Conservation (phyloP, 2,888 invertebrate species). For the Eumerus sabulonum region DNA sequence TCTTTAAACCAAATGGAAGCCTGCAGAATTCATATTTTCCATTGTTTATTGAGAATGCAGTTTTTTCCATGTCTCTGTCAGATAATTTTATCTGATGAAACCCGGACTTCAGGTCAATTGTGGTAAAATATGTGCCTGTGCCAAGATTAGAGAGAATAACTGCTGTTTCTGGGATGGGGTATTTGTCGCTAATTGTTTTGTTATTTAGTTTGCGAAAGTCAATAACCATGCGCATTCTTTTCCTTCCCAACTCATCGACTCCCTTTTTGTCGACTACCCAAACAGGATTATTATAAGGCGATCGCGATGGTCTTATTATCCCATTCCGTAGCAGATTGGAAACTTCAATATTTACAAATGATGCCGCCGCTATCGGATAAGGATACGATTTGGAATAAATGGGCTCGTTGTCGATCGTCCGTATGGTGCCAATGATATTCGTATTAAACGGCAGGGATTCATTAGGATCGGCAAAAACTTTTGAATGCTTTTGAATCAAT, state of each 20-base stretch:
- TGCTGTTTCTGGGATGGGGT: conserved; percentile 52
- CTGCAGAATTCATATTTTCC: conserved; percentile 36
- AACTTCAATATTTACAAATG: conserved; percentile 43
- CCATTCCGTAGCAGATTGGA: conserved; percentile 13
- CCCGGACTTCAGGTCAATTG: conserved; percentile 60
- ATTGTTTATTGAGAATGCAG: conserved; percentile 44
- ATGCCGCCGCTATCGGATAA: conserved; percentile 29
- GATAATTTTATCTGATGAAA: conserved; percentile 54
- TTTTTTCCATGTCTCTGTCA: conserved; percentile 59
- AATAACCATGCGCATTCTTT: conserved; percentile 34
- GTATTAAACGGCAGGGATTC: conserved; percentile 33
- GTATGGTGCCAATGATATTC: conserved; percentile 38
- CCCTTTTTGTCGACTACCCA: conserved; percentile 53
- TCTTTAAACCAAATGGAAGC: conserved; percentile 37
- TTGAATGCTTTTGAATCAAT: background rate
- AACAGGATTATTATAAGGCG: conserved; percentile 43
- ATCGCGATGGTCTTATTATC: conserved; percentile 32
- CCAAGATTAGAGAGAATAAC: conserved; percentile 52
- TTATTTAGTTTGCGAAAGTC: conserved; percentile 37
- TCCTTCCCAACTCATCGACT: conserved; percentile 12
- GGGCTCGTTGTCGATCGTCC: conserved; percentile 32
- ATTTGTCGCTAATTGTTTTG: conserved; percentile 64
- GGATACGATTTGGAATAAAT: conserved; percentile 50
- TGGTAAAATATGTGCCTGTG: conserved; percentile 42
- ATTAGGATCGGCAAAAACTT: conserved; percentile 41